Conservation (phyloP, 2,888 invertebrate species). For the Norana najaformis region DNA sequence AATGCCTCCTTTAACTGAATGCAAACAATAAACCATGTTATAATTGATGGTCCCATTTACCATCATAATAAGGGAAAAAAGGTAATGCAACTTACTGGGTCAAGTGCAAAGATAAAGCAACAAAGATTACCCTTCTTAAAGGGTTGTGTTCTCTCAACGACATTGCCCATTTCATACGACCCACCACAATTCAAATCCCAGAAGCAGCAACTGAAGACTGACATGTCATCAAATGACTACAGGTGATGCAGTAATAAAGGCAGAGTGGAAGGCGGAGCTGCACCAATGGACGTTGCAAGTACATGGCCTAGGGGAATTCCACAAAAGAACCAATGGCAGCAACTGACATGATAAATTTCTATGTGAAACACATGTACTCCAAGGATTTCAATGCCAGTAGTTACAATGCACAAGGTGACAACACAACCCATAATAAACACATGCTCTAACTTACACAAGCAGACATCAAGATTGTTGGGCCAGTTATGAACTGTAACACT, state of each 20-base stretch:
- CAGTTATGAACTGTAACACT: too few species aligned
- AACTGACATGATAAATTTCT: background rate
- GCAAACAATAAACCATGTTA: too few species aligned
- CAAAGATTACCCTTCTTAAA: too few species aligned
- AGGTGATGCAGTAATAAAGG: background rate
- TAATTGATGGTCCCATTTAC: too few species aligned
- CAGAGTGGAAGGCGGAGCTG: background rate
- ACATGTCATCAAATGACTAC: background rate
- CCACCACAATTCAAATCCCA: background rate
- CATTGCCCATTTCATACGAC: background rate
- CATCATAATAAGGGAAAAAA: too few species aligned
- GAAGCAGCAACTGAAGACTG: background rate
- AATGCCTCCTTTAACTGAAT: too few species aligned
- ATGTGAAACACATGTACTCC: background rate
- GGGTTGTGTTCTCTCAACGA: background rate
- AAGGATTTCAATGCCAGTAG: background rate
- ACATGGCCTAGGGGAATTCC: background rate
- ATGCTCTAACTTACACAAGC: too few species aligned
- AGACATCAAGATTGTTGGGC: too few species aligned
- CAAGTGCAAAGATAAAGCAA: background rate
- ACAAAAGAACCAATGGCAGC: background rate
- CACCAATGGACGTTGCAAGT: background rate
- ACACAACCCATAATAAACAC: background rate
- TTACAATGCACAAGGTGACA: background rate
- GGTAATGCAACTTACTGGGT: background rate